These are phyloP conservation scores for Aphelinus atriplicis DNA, from an alignment of 1,140 invertebrate species.

Conservation along the genomic window DNA sequence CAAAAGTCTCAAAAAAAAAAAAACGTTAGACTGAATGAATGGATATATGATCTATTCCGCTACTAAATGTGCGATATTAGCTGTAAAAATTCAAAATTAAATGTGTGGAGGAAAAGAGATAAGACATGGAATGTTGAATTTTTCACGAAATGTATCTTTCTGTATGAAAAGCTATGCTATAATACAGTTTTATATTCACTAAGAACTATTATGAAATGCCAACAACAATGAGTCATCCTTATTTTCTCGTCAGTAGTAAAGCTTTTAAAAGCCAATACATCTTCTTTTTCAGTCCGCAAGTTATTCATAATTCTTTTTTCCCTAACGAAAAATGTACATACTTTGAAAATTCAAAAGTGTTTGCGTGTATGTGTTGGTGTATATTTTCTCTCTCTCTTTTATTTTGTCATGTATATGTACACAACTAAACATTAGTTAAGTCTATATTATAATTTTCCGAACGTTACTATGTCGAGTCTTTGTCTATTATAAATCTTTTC, in stretches of 20 bases:
- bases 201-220: slow-evolving; percentile 52
- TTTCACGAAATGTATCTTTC: slow-evolving; percentile 54
- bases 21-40: too few relatives aligned
- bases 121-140: slow-evolving; percentile 30
- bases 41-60: too few relatives aligned
- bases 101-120: too few relatives aligned
- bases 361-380: not conserved
- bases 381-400: slow-evolving; percentile 7
- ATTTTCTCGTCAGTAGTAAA: slow-evolving; percentile 6
- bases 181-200: slow-evolving; percentile 51
- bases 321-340: slow-evolving; percentile 31
- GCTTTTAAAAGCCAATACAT: slow-evolving; percentile 28
- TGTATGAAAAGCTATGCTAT: slow-evolving; percentile 57
- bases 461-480: slow-evolving; percentile 6
- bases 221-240: slow-evolving; percentile 47
- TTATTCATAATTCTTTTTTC: slow-evolving; percentile 7
- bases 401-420: slow-evolving; percentile 31
- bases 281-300: slow-evolving; percentile 12
- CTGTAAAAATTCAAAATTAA: too few relatives aligned
- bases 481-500: slow-evolving; percentile 11
- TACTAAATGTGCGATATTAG: too few relatives aligned
- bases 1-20: too few relatives aligned
- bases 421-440: slow-evolving; percentile 29
- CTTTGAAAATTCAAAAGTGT: slow-evolving; percentile 25
- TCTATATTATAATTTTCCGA: slow-evolving; percentile 16